These are phyloP conservation scores for Sinocyclocheilus anophthalmus DNA, from an alignment of 2,113 vertebrate genomes.

Conservation along the genomic window DNA sequence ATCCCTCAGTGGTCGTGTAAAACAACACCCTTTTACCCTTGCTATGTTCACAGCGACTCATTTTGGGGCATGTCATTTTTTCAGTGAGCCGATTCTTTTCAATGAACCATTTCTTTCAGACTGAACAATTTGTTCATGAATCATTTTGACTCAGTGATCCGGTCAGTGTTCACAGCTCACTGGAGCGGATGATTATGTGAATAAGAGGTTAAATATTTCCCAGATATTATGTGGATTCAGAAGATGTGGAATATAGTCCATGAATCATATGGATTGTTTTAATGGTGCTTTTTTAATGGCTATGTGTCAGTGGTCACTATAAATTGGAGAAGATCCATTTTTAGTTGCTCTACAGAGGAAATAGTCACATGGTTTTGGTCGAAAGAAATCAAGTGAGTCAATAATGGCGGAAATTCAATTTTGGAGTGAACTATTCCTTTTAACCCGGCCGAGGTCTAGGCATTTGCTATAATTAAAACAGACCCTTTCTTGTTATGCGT, in stretches of 20 bases:
- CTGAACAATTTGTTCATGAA: background rate
- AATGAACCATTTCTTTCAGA: background rate
- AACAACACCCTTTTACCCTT: too few relatives aligned
- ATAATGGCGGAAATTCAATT: background rate
- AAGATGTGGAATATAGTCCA: background rate
- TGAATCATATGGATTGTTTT: background rate
- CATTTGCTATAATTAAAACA: conserved; percentile 55
- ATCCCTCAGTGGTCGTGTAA: too few relatives aligned
- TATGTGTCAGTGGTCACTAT: background rate
- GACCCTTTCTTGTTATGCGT: conserved; percentile 48
- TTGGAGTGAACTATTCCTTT: conserved; percentile 14
- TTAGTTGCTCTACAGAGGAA: background rate
- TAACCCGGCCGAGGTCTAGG: conserved; percentile 40
- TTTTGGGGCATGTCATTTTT: background rate
- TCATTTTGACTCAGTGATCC: conserved; percentile 1
- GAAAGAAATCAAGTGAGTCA: background rate
- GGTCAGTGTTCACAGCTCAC: background rate
- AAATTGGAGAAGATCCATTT: background rate
- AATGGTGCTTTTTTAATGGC: background rate
- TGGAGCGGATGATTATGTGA: background rate
- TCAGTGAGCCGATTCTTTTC: background rate
- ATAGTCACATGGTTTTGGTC: background rate
- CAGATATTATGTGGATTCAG: conserved; percentile 1
- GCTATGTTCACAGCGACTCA: too few relatives aligned
- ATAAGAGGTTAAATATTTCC: background rate